These are phyloP conservation scores for Coptodon bakossiorum DNA, from an alignment of 2,113 vertebrate genomes.

Conservation along the genomic window DNA sequence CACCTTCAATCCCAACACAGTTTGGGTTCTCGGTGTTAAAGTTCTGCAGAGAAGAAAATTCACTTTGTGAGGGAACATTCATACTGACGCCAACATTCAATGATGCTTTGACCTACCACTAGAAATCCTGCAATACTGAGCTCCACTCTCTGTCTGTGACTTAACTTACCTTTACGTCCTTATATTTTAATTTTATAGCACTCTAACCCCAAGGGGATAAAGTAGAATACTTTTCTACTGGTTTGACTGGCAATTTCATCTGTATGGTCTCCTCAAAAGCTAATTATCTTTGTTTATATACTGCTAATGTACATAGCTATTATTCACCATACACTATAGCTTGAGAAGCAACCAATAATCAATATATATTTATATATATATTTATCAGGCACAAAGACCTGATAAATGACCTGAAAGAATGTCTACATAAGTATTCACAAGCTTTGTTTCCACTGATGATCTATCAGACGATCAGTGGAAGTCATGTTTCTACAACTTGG, in stretches of 20 bases:
- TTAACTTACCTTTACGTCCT: not conserved
- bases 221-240: not conserved
- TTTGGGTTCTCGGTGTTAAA: slow-evolving; percentile 82
- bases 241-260: not conserved
- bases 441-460: not conserved
- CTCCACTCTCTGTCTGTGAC: not conserved
- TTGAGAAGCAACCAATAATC: not conserved
- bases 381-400: not conserved
- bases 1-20: slow-evolving; percentile 83
- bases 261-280: not conserved
- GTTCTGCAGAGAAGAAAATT: slow-evolving; percentile 62
- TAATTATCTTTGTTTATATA: not conserved
- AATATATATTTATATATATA: rapidly evolving
- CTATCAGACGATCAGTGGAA: not conserved
- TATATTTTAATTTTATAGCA: not conserved
- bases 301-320: not conserved
- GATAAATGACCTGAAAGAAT: not conserved
- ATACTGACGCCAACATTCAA: not conserved
- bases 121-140: not conserved
- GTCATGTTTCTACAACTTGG: rapidly evolving
- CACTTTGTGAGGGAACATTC: not conserved
- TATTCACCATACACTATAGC: not conserved
- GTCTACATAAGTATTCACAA: not conserved
- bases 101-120: not conserved
- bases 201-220: not conserved